Evolutionary conservation across 2,113 vertebrate genomes (phyloP).

Genomic region (Oryzias woworae): DNA sequence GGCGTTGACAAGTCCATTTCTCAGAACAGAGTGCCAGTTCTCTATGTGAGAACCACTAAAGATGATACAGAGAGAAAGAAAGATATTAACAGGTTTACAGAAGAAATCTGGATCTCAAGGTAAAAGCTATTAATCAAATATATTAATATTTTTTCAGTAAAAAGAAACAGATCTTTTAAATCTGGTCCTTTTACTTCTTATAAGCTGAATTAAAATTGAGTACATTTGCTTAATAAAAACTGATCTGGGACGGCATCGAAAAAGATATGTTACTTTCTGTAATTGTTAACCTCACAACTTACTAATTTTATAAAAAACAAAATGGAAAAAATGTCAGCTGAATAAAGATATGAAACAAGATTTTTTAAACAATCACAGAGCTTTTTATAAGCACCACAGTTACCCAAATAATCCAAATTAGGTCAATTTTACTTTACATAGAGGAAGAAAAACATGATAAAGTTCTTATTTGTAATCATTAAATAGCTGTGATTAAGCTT

Average conservation of each 20-base stretch:
- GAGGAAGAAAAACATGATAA: neutral
- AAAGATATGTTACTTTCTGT: too few relatives aligned
- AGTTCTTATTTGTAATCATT: neutral
- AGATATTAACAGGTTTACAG: constrained; percentile 34
- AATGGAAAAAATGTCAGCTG: too few relatives aligned
- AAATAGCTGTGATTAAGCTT: neutral
- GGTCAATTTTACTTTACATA: too few relatives aligned
- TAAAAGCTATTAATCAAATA: constrained; percentile 2
- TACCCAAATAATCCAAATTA: too few relatives aligned
- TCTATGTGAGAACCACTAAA: constrained; percentile 99
- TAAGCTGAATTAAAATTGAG: neutral
- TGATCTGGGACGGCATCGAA: too few relatives aligned
- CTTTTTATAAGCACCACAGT: too few relatives aligned
- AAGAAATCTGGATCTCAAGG: constrained; percentile 27
- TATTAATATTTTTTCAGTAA: neutral
- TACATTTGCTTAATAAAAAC: too few relatives aligned
- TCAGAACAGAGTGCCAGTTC: constrained; percentile 99
- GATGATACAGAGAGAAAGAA: constrained; percentile 52
- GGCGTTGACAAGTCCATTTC: constrained; percentile 98
- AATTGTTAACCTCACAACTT: too few relatives aligned
- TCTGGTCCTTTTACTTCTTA: neutral
- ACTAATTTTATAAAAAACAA: too few relatives aligned
- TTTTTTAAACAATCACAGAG: too few relatives aligned
- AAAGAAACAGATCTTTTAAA: neutral
- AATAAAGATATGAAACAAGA: too few relatives aligned